Evolutionary conservation across 2,113 vertebrate species (phyloP).

Genomic region (Chunga burmeisteri): DNA sequence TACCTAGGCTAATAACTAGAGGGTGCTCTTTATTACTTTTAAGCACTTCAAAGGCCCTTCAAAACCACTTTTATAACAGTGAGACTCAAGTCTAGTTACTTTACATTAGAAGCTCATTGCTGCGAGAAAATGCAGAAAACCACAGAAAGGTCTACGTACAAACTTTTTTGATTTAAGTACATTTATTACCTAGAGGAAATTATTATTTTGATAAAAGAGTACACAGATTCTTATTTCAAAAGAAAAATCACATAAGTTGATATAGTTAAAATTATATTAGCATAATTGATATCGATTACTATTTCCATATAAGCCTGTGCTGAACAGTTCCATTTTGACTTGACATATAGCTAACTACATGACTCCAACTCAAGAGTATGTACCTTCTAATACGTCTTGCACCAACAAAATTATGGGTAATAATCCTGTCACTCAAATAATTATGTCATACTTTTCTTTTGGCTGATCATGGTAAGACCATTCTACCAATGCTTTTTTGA

Average conservation of each 20-base stretch:
- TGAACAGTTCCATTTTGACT: neutral
- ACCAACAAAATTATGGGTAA: neutral
- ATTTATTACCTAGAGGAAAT: neutral
- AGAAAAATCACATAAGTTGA: neutral
- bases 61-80: constrained; percentile 17
- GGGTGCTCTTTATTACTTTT: constrained; percentile 24
- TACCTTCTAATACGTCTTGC: neutral
- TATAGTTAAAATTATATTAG: neutral
- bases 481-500: neutral
- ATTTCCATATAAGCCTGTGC: neutral
- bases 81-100: neutral
- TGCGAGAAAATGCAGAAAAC: neutral
- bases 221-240: neutral
- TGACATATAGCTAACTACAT: neutral
- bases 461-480: neutral
- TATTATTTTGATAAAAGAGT: neutral
- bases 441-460: neutral
- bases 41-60: constrained; percentile 53
- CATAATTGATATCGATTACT: neutral
- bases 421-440: neutral
- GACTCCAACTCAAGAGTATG: neutral
- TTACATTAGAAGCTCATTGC: neutral
- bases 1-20: constrained; percentile 43
- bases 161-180: neutral
- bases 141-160: neutral